Evolutionary conservation across 2,797 vertebrate genomes (phyloP).

Genomic region (Lycodopsis pacificus): DNA sequence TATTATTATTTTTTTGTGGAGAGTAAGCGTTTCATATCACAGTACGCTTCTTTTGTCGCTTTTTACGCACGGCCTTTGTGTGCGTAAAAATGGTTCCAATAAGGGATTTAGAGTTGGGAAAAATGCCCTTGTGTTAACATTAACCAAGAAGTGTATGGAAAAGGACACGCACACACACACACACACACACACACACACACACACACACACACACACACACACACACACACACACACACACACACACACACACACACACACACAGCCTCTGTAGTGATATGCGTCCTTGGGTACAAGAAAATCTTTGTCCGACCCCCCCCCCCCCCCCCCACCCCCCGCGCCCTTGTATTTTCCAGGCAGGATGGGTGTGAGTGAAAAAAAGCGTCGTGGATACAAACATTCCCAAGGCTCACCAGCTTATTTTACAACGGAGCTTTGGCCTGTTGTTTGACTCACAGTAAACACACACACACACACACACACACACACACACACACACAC

Average conservation of each 20-base stretch:
- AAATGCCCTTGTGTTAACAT: conserved; percentile 13
- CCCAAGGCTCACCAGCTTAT: conserved; percentile 33
- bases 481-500: conserved; percentile 1
- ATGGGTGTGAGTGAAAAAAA: conserved; percentile 71
- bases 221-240: no score
- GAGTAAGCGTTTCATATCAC: neutral
- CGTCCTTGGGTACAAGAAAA: conserved; percentile 71
- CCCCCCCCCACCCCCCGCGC: conserved; percentile 46
- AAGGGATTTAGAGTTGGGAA: conserved; percentile 1
- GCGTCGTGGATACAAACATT: conserved; percentile 49
- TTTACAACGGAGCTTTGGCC: conserved; percentile 19
- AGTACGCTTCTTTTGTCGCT: neutral
- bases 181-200: no score
- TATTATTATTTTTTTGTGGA: neutral
- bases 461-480: neutral
- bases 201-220: no score
- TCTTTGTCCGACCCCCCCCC: conserved; percentile 71
- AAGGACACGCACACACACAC: conserved; percentile 6
- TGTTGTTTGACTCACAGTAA: neutral
- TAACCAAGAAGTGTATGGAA: conserved; percentile 17
- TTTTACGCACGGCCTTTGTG: conserved; percentile 43
- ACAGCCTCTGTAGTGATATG: conserved; percentile 44
- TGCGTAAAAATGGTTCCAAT: conserved; percentile 43
- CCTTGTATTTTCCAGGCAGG: conserved; percentile 74
- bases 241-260: conserved; percentile 27